These are phyloP conservation scores for Dipodomys stephensi DNA, from an alignment of 2,113 vertebrate species.

Conservation along the genomic window DNA sequence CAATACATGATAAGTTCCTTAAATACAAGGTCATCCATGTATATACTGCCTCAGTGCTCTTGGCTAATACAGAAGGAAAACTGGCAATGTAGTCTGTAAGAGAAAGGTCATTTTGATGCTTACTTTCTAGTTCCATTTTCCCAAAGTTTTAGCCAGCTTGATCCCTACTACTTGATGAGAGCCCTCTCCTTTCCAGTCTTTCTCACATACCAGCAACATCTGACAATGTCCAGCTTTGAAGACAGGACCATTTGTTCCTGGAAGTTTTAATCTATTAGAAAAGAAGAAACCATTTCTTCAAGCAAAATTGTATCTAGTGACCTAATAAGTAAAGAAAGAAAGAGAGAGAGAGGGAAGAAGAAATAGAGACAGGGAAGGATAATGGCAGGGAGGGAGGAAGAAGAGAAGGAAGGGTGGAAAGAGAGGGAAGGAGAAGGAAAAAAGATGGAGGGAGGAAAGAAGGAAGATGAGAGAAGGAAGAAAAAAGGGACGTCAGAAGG, in stretches of 20 bases:
- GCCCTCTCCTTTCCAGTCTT: neutral
- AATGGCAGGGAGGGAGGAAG: neutral
- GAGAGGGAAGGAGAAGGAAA: no score
- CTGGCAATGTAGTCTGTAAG: neutral
- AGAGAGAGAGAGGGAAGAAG: neutral
- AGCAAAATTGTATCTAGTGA: neutral
- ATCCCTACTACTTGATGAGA: neutral
- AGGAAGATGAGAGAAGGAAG: neutral
- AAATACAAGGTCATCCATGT: neutral
- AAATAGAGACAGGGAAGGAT: neutral
- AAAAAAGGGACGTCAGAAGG: no score
- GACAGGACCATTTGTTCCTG: neutral
- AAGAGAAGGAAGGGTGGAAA: neutral
- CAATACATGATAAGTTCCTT: neutral
- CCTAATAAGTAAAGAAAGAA: neutral
- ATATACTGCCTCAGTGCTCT: neutral
- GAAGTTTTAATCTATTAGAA: conserved; percentile 2
- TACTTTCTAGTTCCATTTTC: neutral
- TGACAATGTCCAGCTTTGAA: neutral
- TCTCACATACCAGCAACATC: neutral
- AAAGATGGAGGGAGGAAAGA: neutral
- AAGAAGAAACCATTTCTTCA: conserved; percentile 31
- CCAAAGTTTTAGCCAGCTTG: neutral
- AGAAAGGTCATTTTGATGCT: neutral
- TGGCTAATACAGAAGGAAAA: neutral